Evolutionary conservation across 2,113 vertebrate species (phyloP).

Genomic region (Pseudorectes ferrugineus): DNA sequence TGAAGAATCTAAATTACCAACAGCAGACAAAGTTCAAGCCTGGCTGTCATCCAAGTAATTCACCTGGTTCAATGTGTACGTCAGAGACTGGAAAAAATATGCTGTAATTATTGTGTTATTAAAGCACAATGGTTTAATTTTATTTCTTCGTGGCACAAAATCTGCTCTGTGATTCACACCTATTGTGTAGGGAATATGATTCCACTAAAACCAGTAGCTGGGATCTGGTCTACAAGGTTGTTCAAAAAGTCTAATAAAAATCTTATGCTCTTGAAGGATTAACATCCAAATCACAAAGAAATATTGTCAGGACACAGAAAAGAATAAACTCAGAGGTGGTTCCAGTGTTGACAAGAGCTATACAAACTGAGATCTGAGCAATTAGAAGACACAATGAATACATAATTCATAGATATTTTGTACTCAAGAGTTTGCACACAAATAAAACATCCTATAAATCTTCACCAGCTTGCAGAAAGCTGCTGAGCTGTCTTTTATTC

Average conservation of each 20-base stretch:
- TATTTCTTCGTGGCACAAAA: neutral
- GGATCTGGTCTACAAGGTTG: neutral
- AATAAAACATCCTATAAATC: neutral
- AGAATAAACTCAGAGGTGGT: neutral
- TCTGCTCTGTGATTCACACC: neutral
- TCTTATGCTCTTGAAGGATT: neutral
- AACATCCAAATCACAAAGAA: neutral
- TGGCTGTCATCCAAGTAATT: neutral
- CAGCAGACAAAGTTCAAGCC: neutral
- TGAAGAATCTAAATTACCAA: neutral
- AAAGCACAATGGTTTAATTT: neutral
- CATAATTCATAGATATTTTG: neutral
- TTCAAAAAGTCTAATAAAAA: neutral
- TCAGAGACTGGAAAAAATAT: neutral
- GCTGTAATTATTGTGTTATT: neutral
- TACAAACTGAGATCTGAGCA: neutral
- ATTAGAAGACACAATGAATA: neutral
- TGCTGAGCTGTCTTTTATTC: slow-evolving; percentile 36
- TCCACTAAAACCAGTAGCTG: neutral
- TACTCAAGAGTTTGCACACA: slow-evolving; percentile 8
- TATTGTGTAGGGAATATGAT: neutral
- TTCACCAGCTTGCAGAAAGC: neutral
- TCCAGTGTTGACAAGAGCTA: neutral
- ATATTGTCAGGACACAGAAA: neutral
- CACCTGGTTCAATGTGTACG: neutral